Conservation (phyloP, 2,888 invertebrate genomes). For the Drosophila cognata region DNA sequence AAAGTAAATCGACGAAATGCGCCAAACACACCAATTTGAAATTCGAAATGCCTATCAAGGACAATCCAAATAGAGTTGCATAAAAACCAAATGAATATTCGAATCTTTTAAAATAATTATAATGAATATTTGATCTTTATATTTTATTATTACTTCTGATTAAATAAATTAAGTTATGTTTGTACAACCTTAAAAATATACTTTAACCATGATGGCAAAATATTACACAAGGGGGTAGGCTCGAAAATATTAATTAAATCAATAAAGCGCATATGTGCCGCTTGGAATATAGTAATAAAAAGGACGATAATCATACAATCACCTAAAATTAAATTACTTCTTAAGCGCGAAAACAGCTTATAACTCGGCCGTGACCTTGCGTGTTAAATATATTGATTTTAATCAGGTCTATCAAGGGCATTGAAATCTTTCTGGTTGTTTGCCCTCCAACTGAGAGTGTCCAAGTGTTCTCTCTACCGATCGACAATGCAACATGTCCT, state of each 20-base stretch:
- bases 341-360: not conserved
- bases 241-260: no score
- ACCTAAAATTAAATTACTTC: not conserved
- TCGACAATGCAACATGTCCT: not conserved
- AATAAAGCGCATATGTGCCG: no score
- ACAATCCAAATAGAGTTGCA: not conserved
- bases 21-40: slow-evolving; percentile 19
- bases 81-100: not conserved
- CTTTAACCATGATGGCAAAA: not conserved
- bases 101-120: not conserved
- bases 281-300: not conserved
- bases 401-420: no score
- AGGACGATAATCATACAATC: not conserved
- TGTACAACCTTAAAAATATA: not conserved
- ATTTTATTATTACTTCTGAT: not conserved
- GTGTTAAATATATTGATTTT: not conserved
- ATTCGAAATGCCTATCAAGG: not conserved
- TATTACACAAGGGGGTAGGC: no score
- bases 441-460: not conserved
- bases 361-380: not conserved
- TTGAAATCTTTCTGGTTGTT: not conserved
- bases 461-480: not conserved
- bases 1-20: slow-evolving; percentile 40
- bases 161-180: not conserved
- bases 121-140: not conserved